Conservation (phyloP, 2,797 vertebrate species). For the Gymnocypris eckloni region DNA sequence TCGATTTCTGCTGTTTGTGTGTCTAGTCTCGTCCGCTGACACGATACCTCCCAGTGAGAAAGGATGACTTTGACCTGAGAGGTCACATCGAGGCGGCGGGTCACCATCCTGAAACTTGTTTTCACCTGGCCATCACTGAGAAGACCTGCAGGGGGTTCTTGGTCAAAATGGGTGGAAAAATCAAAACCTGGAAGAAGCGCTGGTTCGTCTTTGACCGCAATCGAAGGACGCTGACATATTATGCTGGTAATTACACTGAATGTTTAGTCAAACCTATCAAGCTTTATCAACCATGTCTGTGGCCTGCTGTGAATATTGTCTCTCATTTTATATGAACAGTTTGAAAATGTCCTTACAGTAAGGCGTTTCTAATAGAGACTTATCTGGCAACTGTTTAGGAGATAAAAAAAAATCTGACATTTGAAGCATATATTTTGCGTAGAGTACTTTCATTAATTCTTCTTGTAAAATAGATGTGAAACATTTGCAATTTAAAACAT, state of each 20-base stretch:
- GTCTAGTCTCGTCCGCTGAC: constrained; percentile 89
- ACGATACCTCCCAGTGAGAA: constrained; percentile 90
- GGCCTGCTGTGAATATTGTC: not conserved
- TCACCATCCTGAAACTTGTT: constrained; percentile 92
- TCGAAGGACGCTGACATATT: constrained; percentile 92
- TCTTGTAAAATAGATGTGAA: not conserved
- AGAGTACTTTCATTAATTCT: not conserved
- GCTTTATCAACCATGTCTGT: not conserved
- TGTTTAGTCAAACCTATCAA: not conserved
- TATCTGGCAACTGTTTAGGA: not conserved
- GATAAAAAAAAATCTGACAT: not conserved
- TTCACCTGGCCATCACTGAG: constrained; percentile 91
- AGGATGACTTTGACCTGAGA: constrained; percentile 92
- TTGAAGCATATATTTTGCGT: not conserved
- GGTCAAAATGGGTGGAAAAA: constrained; percentile 97
- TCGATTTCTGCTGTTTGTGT: not conserved
- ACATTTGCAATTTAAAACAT: not conserved
- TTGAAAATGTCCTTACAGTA: not conserved
- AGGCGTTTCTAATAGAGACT: not conserved
- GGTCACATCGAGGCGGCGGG: constrained; percentile 91
- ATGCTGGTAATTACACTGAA: constrained; percentile 80
- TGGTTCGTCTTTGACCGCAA: constrained; percentile 98
- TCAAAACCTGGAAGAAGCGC: constrained; percentile 97
- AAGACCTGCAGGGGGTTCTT: constrained; percentile 96
- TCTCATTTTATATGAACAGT: not conserved